Conservation (phyloP, 1,140 invertebrate genomes). For the Papilio glaucus region DNA sequence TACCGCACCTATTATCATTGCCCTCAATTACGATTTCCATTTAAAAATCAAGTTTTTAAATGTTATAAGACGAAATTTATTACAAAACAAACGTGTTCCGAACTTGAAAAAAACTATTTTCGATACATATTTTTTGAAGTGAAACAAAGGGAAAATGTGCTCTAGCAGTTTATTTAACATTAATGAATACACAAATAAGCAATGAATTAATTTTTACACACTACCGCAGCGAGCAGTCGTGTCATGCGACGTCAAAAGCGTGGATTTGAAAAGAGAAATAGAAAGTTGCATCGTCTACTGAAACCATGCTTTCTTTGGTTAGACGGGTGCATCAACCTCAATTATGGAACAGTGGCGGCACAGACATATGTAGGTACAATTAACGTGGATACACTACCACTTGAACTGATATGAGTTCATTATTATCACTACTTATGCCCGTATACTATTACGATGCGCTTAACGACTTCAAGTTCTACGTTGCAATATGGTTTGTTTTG, state of each 20-base stretch:
- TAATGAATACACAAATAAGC: no score
- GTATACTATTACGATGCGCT: constrained; percentile 15
- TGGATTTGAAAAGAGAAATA: constrained; percentile 29
- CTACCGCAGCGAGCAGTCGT: neutral
- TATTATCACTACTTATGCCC: constrained; percentile 38
- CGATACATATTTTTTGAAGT: neutral
- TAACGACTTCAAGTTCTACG: neutral
- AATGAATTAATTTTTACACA: neutral
- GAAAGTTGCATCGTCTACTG: constrained; percentile 18
- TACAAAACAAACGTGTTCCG: constrained; percentile 15
- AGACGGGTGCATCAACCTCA: constrained; percentile 44
- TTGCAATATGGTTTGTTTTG: constrained; percentile 1
- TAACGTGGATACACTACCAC: constrained; percentile 40
- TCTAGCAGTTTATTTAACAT: no score
- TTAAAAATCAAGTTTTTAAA: constrained; percentile 12
- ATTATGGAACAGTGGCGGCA: constrained; percentile 27
- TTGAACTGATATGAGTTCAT: constrained; percentile 44
- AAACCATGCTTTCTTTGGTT: constrained; percentile 28
- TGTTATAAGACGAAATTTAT: neutral
- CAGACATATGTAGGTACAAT: constrained; percentile 31
- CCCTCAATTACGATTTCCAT: constrained; percentile 12
- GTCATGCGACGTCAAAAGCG: neutral
- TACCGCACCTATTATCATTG: constrained; percentile 23
- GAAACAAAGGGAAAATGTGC: neutral
- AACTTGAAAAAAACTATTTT: neutral